These are phyloP conservation scores for Caligus rogercresseyi DNA, from an alignment of 1,140 invertebrate species.

Conservation along the genomic window DNA sequence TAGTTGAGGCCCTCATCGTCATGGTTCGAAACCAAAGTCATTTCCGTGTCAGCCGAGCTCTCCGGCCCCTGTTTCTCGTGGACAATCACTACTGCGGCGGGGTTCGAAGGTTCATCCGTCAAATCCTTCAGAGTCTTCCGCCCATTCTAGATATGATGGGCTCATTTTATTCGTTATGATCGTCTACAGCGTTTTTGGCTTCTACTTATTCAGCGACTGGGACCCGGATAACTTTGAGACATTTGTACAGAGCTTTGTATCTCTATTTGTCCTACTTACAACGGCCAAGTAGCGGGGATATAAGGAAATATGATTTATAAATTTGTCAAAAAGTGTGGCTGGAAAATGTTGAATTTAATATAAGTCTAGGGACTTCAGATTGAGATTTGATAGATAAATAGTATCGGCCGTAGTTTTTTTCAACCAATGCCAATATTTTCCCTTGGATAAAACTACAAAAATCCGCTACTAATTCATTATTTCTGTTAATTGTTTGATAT, in stretches of 20 bases:
- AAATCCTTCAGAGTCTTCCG: constrained; percentile 57
- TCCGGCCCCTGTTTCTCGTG: constrained; percentile 73
- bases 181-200: constrained; percentile 61
- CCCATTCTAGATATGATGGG: constrained; percentile 75
- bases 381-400: no score
- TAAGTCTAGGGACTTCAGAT: no score
- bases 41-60: constrained; percentile 63
- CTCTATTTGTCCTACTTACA: constrained; percentile 69
- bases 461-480: no score
- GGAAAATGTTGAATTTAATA: no score
- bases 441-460: no score
- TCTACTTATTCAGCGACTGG: constrained; percentile 51
- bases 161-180: constrained; percentile 67
- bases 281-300: constrained; percentile 86
- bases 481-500: no score
- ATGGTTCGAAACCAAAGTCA: constrained; percentile 62
- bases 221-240: constrained; percentile 10
- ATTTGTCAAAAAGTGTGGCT: no score
- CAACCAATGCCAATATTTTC: no score
- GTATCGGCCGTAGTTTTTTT: no score
- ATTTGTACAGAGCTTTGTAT: constrained; percentile 45
- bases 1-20: constrained; percentile 60
- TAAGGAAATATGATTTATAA: no score
- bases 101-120: constrained; percentile 34
- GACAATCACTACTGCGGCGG: constrained; percentile 63